Conservation (phyloP, 2,888 invertebrate species). For the Spilarctia lutea region DNA sequence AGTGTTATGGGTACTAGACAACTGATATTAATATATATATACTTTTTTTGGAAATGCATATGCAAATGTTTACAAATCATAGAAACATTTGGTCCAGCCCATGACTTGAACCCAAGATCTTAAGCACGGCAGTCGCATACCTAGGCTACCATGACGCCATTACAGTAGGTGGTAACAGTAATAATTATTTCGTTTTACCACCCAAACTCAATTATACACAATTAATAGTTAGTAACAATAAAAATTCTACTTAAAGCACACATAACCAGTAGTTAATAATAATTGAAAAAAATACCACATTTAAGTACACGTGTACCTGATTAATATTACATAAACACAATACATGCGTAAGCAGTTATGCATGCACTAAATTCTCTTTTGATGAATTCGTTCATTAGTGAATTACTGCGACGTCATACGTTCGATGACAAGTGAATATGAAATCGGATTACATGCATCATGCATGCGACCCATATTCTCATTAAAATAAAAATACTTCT, state of each 20-base stretch:
- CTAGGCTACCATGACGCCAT: too few species aligned
- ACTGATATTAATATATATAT: too few species aligned
- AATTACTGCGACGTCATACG: background rate
- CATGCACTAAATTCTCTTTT: background rate
- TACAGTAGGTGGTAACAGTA: too few species aligned
- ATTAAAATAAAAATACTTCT: background rate
- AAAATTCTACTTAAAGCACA: too few species aligned
- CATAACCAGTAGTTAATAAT: too few species aligned
- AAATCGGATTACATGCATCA: background rate
- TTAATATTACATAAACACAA: too few species aligned
- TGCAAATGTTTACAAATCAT: too few species aligned
- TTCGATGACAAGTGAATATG: background rate
- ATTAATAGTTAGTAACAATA: background rate
- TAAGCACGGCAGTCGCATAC: too few species aligned
- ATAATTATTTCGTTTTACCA: background rate
- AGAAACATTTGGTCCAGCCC: too few species aligned
- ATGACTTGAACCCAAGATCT: too few species aligned
- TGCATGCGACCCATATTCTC: background rate
- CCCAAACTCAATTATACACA: background rate
- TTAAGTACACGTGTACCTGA: background rate
- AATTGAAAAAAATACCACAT: background rate
- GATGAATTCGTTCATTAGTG: background rate
- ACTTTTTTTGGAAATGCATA: too few species aligned
- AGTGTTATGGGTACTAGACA: too few species aligned
- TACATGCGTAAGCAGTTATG: background rate